Percentiles rank a stretch among this genome's conserved stretches.
These are phyloP conservation scores for Rhadinocentrus ornatus DNA, from an alignment of 2,797 vertebrate genomes.

Conservation along the genomic window DNA sequence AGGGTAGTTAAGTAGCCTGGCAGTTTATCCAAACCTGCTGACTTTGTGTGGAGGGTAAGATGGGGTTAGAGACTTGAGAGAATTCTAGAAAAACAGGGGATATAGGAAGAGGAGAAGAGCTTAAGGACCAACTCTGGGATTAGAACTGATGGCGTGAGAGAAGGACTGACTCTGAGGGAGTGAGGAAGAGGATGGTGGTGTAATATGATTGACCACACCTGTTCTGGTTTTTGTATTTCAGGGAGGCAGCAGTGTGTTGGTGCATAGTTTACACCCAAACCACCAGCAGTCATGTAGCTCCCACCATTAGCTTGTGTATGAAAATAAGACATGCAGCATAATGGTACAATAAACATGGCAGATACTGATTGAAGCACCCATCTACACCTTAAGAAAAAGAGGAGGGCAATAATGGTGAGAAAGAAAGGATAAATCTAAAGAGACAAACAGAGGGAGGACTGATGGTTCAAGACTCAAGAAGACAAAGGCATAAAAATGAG, in stretches of 20 bases:
- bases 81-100: constrained; percentile 75
- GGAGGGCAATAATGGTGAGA: not conserved
- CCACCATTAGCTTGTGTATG: constrained; percentile 22
- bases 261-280: constrained; percentile 23
- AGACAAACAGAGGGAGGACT: constrained; percentile 4
- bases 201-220: constrained; percentile 85
- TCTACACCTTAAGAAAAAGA: not conserved
- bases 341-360: constrained; percentile 16
- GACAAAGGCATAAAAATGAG: constrained; percentile 32
- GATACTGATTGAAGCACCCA: not conserved
- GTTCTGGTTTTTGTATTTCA: constrained; percentile 56
- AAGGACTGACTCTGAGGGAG: constrained; percentile 59
- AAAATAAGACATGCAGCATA: constrained; percentile 13
- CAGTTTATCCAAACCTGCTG: constrained; percentile 80
- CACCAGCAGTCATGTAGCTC: constrained; percentile 15
- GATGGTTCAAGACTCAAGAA: constrained; percentile 15
- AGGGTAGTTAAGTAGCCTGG: constrained; percentile 62
- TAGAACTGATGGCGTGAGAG: constrained; percentile 74
- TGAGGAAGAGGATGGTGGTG: constrained; percentile 76
- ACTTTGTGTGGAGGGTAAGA: constrained; percentile 75
- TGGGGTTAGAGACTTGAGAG: constrained; percentile 68
- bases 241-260: constrained; percentile 23
- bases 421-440: not conserved
- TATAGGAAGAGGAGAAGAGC: constrained; percentile 74
- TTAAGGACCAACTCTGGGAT: constrained; percentile 80